phyloP scores from a whole-genome alignment of 1,140 invertebrate genomes.

The Drosophila subpulchrella region DNA sequence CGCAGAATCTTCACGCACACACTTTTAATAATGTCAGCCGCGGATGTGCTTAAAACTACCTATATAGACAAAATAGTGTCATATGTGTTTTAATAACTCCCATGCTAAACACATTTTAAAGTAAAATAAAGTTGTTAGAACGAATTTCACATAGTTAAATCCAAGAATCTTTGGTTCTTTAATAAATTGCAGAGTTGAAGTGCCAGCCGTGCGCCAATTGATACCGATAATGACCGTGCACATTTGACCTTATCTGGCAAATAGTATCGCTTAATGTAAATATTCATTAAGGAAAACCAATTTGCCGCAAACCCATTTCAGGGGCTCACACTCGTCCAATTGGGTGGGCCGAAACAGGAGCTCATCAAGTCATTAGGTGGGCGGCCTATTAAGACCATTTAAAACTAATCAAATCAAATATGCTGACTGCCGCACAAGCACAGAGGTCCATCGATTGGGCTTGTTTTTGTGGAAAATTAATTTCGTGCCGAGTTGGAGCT shows the following conservation, averaged over 20 bases:
- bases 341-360: constrained; percentile 4
- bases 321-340: constrained; percentile 2
- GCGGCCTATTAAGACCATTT: constrained; percentile 73
- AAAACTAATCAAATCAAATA: constrained; percentile 81
- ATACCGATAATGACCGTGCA: constrained; percentile 22
- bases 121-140: too few species aligned
- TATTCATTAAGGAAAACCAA: constrained; percentile 76
- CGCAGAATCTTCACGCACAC: too few species aligned
- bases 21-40: too few species aligned
- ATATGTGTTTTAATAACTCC: too few species aligned
- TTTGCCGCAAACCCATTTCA: constrained; percentile 47
- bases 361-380: constrained; percentile 78
- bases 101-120: too few species aligned
- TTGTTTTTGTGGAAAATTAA: constrained; percentile 75
- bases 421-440: constrained; percentile 46
- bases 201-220: constrained; percentile 3
- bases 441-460: constrained; percentile 31
- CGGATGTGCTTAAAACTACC: too few species aligned
- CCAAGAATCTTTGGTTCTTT: background rate
- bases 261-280: constrained; percentile 64
- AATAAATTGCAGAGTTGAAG: background rate
- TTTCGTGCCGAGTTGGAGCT: constrained; percentile 51
- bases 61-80: too few species aligned
- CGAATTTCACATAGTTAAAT: too few species aligned
- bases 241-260: constrained; percentile 28